Percentiles rank a stretch among this genome's conserved stretches.
These are phyloP conservation scores for Chamaea fasciata DNA, from an alignment of 2,113 vertebrate species.

Conservation along the genomic window DNA sequence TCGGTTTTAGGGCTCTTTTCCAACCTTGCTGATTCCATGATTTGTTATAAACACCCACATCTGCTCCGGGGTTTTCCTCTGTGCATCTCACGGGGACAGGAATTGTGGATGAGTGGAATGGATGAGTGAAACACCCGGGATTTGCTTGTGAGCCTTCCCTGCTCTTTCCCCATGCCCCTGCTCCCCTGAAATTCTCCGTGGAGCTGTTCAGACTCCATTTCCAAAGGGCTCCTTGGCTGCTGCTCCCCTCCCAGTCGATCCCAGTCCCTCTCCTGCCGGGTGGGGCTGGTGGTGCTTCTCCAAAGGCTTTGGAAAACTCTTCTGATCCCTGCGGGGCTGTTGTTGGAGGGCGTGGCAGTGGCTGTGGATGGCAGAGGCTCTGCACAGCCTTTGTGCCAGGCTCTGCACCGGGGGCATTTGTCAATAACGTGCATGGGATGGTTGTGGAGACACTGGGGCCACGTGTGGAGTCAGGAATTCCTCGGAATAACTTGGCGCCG, in stretches of 20 bases:
- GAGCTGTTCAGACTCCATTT: fast-evolving
- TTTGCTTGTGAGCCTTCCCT: neutral
- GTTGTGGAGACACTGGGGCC: neutral
- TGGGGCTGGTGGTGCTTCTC: neutral
- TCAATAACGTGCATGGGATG: neutral
- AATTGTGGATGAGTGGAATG: fast-evolving
- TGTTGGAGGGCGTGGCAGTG: neutral
- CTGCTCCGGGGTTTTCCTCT: neutral
- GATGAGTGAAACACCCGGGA: neutral
- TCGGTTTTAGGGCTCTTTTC: neutral
- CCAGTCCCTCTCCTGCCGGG: neutral
- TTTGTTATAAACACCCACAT: neutral
- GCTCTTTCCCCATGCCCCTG: neutral
- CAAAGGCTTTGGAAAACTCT: neutral
- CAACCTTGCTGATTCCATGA: neutral
- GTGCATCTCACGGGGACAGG: neutral
- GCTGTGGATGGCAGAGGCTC: neutral
- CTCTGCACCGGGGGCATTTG: neutral
- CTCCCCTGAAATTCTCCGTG: neutral
- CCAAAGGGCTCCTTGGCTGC: fast-evolving
- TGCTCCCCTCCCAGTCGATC: neutral
- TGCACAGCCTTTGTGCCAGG: neutral
- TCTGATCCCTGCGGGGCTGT: fast-evolving
- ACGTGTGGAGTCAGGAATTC: neutral
- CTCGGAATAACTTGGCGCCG: neutral